Percentiles rank a stretch among this genome's conserved stretches.
Conservation (phyloP, 2,888 invertebrate genomes). For the Zaprionus lineosus region DNA sequence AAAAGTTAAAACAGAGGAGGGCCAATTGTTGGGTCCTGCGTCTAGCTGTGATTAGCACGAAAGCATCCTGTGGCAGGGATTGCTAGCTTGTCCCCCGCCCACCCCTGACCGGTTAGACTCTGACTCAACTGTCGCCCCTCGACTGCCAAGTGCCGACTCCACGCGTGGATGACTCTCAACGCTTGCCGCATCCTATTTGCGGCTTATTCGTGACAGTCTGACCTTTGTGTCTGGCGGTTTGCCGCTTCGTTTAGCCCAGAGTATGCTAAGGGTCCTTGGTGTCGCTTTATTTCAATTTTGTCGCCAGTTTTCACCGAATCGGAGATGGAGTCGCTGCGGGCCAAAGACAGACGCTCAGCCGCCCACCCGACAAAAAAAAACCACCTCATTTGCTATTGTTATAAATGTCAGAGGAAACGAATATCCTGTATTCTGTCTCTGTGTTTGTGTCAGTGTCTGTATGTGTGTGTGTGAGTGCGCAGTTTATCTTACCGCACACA, state of each 20-base stretch:
- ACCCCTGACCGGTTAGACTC: slow-evolving; percentile 11
- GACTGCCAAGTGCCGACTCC: not conserved
- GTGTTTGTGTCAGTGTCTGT: not conserved
- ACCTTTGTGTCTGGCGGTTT: slow-evolving; percentile 26
- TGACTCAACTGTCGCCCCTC: too few relatives aligned
- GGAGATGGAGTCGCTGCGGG: slow-evolving; percentile 41
- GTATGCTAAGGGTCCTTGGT: slow-evolving; percentile 8
- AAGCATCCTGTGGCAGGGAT: too few relatives aligned
- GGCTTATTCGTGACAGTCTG: not conserved
- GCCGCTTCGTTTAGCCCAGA: slow-evolving; percentile 39
- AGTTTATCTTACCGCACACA: slow-evolving; percentile 1
- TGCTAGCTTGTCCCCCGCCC: too few relatives aligned
- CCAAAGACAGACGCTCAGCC: slow-evolving; percentile 18
- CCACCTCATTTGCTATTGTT: slow-evolving; percentile 47
- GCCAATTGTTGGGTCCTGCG: not conserved
- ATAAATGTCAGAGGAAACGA: slow-evolving; percentile 28
- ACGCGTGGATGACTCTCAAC: slow-evolving; percentile 7
- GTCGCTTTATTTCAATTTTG: slow-evolving; percentile 59
- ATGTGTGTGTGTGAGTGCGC: slow-evolving; percentile 8
- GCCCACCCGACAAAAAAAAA: too few relatives aligned
- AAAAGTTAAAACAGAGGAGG: not conserved
- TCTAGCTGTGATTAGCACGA: slow-evolving; percentile 14
- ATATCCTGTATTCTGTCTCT: not conserved
- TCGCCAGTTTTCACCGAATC: slow-evolving; percentile 36
- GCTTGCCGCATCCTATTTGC: not conserved